Conservation (phyloP, 2,888 invertebrate genomes). For the Cataglyphis altisquamis region DNA sequence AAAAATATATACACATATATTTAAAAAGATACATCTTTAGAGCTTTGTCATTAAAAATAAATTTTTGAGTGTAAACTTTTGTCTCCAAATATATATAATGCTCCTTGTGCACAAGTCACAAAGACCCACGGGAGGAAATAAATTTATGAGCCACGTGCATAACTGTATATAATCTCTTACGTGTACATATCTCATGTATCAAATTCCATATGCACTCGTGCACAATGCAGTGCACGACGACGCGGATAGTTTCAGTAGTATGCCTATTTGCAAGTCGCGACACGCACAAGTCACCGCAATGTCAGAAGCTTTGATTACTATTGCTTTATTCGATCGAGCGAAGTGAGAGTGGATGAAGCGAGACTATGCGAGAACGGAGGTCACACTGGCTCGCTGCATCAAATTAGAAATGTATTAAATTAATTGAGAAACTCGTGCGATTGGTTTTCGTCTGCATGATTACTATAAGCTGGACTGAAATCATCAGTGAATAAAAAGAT, state of each 20-base stretch:
- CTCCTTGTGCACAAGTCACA: neutral
- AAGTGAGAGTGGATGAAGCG: constrained; percentile 31
- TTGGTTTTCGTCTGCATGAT: neutral
- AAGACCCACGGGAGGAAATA: neutral
- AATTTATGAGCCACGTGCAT: constrained; percentile 11
- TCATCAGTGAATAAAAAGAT: no score
- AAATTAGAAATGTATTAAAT: constrained; percentile 2
- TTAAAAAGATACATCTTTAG: neutral
- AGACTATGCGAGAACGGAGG: neutral
- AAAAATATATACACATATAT: neutral
- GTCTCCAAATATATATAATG: neutral
- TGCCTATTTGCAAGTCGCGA: constrained; percentile 53
- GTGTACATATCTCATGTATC: constrained; percentile 13
- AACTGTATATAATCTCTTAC: constrained; percentile 29
- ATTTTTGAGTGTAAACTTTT: neutral
- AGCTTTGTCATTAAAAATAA: neutral
- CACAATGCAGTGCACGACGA: constrained; percentile 41
- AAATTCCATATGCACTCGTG: constrained; percentile 34
- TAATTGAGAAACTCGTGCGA: neutral
- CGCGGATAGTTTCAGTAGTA: constrained; percentile 49
- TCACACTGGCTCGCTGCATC: neutral
- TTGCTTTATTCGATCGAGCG: constrained; percentile 34
- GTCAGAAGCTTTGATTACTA: constrained; percentile 44
- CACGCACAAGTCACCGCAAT: constrained; percentile 47
- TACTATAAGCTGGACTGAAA: neutral